Conservation (phyloP, 2,113 vertebrate genomes). For the Acrocephalus kingi region DNA sequence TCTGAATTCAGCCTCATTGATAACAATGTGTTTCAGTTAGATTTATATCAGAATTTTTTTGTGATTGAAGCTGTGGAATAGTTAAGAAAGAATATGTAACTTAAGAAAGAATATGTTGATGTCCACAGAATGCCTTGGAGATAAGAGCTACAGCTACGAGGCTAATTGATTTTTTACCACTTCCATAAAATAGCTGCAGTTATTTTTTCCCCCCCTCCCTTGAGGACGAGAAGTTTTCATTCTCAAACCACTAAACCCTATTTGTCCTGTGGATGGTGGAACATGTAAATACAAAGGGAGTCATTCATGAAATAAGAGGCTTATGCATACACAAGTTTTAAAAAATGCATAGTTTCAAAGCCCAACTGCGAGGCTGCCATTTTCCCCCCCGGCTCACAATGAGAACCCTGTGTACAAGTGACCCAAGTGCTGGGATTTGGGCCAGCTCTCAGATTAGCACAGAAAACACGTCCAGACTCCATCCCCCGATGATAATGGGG, state of each 20-base stretch:
- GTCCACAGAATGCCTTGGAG: background rate
- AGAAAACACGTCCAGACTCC: constrained; percentile 75
- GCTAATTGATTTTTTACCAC: constrained; percentile 43
- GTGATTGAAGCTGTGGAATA: background rate
- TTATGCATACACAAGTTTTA: constrained; percentile 82
- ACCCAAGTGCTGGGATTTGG: constrained; percentile 77
- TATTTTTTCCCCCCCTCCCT: constrained; percentile 3
- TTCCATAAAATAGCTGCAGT: constrained; percentile 58
- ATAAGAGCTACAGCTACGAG: constrained; percentile 16
- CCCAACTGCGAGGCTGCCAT: constrained; percentile 74
- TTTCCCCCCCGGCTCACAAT: constrained; percentile 76
- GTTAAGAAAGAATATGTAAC: background rate
- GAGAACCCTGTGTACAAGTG: constrained; percentile 79
- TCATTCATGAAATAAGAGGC: constrained; percentile 83
- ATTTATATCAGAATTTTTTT: background rate
- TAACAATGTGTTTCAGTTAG: background rate
- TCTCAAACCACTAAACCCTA: constrained; percentile 77
- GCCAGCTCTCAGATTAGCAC: constrained; percentile 82
- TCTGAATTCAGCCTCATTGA: background rate
- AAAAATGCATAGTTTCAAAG: constrained; percentile 78
- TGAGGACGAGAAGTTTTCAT: constrained; percentile 75
- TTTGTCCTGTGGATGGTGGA: constrained; percentile 79
- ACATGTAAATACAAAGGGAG: constrained; percentile 81
- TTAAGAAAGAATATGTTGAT: background rate
- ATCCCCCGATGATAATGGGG: constrained; percentile 45